A percentile compares a stretch with the other conserved stretches of the same genome.
These are phyloP conservation scores for Centrocercus urophasianus DNA, from an alignment of 2,113 vertebrate species.

Conservation along the genomic window DNA sequence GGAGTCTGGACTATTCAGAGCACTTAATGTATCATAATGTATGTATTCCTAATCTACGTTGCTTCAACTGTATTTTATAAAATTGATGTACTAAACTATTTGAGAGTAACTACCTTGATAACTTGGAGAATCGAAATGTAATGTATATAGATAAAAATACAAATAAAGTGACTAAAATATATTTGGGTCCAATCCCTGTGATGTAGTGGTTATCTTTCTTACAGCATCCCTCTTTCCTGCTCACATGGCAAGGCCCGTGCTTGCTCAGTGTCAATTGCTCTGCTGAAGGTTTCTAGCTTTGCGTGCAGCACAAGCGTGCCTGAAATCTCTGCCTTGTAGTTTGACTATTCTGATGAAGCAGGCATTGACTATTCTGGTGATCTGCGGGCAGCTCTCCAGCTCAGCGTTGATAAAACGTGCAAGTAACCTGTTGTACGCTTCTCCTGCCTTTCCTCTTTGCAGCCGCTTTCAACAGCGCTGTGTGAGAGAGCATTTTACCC, in stretches of 20 bases:
- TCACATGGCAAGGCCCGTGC: neutral
- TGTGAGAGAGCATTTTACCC: neutral
- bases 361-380: neutral
- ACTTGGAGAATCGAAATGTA: conserved; percentile 75
- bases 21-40: conserved; percentile 80
- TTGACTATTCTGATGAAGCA: neutral
- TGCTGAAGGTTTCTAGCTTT: neutral
- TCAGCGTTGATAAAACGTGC: neutral
- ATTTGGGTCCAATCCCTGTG: neutral
- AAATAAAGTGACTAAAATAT: conserved; percentile 75
- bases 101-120: conserved; percentile 69
- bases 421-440: neutral
- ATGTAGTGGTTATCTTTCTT: neutral
- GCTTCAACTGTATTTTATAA: conserved; percentile 80
- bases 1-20: conserved; percentile 64
- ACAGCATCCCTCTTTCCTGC: neutral
- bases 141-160: conserved; percentile 74
- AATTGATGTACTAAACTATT: conserved; percentile 74
- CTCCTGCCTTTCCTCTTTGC: neutral
- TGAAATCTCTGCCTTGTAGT: neutral
- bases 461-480: neutral
- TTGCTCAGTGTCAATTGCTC: neutral
- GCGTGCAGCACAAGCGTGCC: rapidly evolving
- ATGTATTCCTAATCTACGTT: conserved; percentile 77
- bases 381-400: neutral